Base-by-base conservation (phyloP, 1,140 invertebrate genomes). In the Drosophila nebulosa region DNA sequence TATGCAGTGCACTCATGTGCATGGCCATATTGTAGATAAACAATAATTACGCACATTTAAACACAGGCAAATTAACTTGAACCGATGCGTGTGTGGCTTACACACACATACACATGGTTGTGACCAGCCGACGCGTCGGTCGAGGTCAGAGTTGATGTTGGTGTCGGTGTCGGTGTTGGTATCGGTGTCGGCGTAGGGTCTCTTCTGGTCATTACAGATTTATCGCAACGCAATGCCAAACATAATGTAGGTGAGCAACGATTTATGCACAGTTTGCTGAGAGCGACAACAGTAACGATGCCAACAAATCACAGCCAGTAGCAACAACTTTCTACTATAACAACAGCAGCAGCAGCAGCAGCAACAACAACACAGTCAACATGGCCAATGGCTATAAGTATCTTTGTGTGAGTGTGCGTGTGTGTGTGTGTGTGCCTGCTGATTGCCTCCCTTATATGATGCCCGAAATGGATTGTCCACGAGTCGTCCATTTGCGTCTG, bases 281-380 rank as follows among this genome's bases (percentile, higher is more conserved):
- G 81, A 85, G 81, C 81, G 83, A 85, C 81, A 85, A 86, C 81
- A 85, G 81, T 85, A 85, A 85, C 81, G 81, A 85, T 71, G 83
- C 74, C 81, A 85, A 85, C 81, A 85, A 85, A 85, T 85, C 81
- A 85, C 81, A 74, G 78, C 30, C 71, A 64, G 62, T 61, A 66
- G 30, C 46, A 61, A 3, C 50, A 67, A 63, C 53, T 55, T 68
- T 56, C 69, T 53, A 24, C 24, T 24, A 65, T 16, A n/a, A n/a
- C n/a, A n/a, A n/a, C n/a, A n/a, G n/a, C n/a, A n/a, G n/a, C 50
- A 63, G n/a, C 57, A 67, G 22, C 36, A 68, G 21, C 59, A 61
- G 24, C 58, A 61, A 27, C 58, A 53, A 63, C 64, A 69, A 69
- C 55, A 68, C 66, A 64, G 51, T 64, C 62, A 53, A 68, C 50